These are phyloP conservation scores for Eupeodes latifasciatus DNA, from an alignment of 2,888 invertebrate species.

Conservation along the genomic window DNA sequence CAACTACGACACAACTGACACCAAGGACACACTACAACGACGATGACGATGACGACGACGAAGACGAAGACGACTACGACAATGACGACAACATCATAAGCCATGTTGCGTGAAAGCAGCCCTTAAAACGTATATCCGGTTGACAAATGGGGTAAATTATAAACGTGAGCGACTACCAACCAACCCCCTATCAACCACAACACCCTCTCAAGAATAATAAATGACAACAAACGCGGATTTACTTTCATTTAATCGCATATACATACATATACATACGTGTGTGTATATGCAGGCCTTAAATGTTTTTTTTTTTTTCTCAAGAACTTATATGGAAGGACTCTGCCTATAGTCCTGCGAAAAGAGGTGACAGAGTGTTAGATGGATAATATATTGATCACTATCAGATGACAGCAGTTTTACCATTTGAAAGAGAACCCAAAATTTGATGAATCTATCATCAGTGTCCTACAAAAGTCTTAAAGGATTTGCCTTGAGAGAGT, in stretches of 20 bases:
- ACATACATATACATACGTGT: not conserved
- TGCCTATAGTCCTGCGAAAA: conserved; percentile 19
- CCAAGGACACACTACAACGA: not conserved
- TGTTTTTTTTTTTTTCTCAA: not conserved
- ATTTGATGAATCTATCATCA: conserved; percentile 66
- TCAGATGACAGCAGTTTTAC: conserved; percentile 62
- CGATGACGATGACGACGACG: not conserved
- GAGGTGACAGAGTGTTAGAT: not conserved
- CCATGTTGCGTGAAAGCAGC: conserved; percentile 31
- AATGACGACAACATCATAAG: conserved; percentile 7
- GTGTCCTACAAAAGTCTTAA: conserved; percentile 38
- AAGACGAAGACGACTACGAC: not conserved
- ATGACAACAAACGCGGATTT: conserved; percentile 70
- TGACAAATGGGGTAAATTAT: conserved; percentile 58
- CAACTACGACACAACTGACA: too few species aligned
- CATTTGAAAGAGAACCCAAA: conserved; percentile 19
- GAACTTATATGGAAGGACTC: not conserved
- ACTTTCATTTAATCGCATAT: conserved; percentile 61
- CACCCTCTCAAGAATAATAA: conserved; percentile 49
- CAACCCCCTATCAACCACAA: not conserved
- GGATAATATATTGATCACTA: conserved; percentile 43
- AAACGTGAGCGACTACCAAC: conserved; percentile 29
- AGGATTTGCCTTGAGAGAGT: conserved; percentile 32
- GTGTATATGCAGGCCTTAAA: conserved; percentile 26
- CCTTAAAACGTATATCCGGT: conserved; percentile 37